Evolutionary conservation across 1,140 invertebrate species (phyloP), one percentile per base, ranked within the genome.

Genomic region (Cotesia glomerata): DNA sequence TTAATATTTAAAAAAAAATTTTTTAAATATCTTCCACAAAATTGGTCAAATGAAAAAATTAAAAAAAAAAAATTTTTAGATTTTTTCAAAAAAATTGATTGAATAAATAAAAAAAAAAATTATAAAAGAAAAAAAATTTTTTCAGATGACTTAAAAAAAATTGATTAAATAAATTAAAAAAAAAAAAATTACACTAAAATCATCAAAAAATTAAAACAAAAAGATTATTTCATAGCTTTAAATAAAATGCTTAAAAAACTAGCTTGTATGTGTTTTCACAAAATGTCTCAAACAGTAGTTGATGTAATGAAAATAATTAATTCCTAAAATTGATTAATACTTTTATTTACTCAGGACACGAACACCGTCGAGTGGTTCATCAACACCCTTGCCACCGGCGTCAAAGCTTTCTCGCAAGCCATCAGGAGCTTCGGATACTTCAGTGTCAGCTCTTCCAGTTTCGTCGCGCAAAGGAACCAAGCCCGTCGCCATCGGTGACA

Each of bases 291-390:
- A 45, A 45, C 39, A 9, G 39, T 45, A 45, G 39, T 45, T 45
- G 39, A 11, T 45, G 39, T 45, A 45, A 8, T 9, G 2, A 54
- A 54, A 8, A 0, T 54, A 54, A n/a, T 5, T 54, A 7, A 54
- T 14, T 54, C 26, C 9, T 18, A 58, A 58, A 58, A 26, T 1
- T 58, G 5, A 32, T 18, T 58, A 26, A 58, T 26, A 0, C 18
- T n/a, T 63, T 73, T 74, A 67, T 69, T 77, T 69, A 76, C 74
- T 32, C 77, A 86, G 92, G 82, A 90, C 91, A 83, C 87, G 91
- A 84, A 92, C 92, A 78, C 90, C 92, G 51, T 92, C 92, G 1
- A 88, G 86, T 76, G 91, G 91, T 18, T 91, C 91, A 39, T 91
- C 90, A 69, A 93, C 91, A 1, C 91, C 92, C 45, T 87, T 92